Evolutionary conservation across 2,888 invertebrate species (phyloP).

Genomic region (Acrobeloides nanus): DNA sequence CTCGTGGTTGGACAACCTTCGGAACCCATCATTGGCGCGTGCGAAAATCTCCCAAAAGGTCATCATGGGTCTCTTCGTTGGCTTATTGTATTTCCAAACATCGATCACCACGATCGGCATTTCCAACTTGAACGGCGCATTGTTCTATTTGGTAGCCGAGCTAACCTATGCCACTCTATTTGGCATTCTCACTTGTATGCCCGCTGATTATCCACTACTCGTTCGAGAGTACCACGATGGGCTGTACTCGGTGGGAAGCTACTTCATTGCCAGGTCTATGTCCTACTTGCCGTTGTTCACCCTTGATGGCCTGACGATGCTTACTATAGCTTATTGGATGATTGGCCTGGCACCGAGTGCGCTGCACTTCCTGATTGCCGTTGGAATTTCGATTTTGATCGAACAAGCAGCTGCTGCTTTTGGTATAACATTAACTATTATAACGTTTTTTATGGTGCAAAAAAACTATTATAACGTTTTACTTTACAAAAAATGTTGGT

Average conservation of each 20-base stretch:
- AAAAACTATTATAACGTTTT: no score
- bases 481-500: no score
- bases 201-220: slow-evolving; percentile 79
- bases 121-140: slow-evolving; percentile 84
- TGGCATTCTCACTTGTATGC: slow-evolving; percentile 80
- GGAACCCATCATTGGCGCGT: slow-evolving; percentile 43
- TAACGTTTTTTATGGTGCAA: no score
- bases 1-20: slow-evolving; percentile 41
- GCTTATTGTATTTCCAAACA: slow-evolving; percentile 69
- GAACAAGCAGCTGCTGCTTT: slow-evolving; percentile 31
- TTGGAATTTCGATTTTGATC: slow-evolving; percentile 22
- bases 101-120: slow-evolving; percentile 65
- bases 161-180: slow-evolving; percentile 30
- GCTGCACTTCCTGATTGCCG: slow-evolving; percentile 15
- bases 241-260: slow-evolving; percentile 67
- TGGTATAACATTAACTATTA: no score
- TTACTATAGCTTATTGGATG: slow-evolving; percentile 77
- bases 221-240: slow-evolving; percentile 81
- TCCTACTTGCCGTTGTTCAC: slow-evolving; percentile 67
- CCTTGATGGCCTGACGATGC: slow-evolving; percentile 74
- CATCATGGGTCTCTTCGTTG: slow-evolving; percentile 63
- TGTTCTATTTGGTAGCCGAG: slow-evolving; percentile 70
- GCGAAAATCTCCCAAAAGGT: slow-evolving; percentile 49
- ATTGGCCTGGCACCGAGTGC: slow-evolving; percentile 61
- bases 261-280: slow-evolving; percentile 43